A percentile compares a stretch with the other conserved stretches of the same genome.
phyloP scores from a whole-genome alignment of 1,140 invertebrate species.

The Cotesia glomerata region DNA sequence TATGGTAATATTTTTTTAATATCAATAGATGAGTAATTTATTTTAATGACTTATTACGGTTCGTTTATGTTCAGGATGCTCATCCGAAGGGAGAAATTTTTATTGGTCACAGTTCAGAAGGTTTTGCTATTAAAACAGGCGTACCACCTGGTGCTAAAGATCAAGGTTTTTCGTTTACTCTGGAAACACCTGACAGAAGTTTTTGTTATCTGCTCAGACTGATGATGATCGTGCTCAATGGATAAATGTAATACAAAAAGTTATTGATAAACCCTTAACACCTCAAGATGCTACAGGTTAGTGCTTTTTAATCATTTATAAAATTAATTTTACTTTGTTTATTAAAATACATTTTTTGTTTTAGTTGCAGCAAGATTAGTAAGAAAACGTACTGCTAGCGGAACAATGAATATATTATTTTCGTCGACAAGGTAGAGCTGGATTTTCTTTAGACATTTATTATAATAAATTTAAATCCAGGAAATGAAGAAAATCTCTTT shows the following conservation, averaged over 20 bases:
- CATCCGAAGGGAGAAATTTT: constrained; percentile 92
- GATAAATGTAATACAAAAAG: constrained; percentile 77
- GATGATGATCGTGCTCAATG: constrained; percentile 80
- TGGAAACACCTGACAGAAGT: constrained; percentile 82
- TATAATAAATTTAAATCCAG: constrained; percentile 15
- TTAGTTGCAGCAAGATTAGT: constrained; percentile 75
- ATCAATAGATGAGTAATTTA: not conserved
- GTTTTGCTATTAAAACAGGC: constrained; percentile 72
- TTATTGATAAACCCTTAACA: constrained; percentile 78
- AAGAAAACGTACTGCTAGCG: constrained; percentile 73
- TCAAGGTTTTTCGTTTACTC: constrained; percentile 81
- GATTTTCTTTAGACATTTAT: constrained; percentile 51
- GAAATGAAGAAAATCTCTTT: too few relatives aligned
- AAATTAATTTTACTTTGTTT: too few relatives aligned
- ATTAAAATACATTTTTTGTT: constrained; percentile 51
- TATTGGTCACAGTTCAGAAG: constrained; percentile 77
- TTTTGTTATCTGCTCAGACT: constrained; percentile 82
- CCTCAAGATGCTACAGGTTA: constrained; percentile 81
- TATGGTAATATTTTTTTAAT: constrained; percentile 61
- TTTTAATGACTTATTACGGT: not conserved
- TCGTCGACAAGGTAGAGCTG: constrained; percentile 63
- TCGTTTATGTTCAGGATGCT: constrained; percentile 67
- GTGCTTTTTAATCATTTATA: constrained; percentile 41
- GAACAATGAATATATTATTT: constrained; percentile 73
- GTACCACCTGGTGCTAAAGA: constrained; percentile 74